phyloP scores from a whole-genome alignment of 2,888 invertebrate genomes.

The Camponotus fellah region DNA sequence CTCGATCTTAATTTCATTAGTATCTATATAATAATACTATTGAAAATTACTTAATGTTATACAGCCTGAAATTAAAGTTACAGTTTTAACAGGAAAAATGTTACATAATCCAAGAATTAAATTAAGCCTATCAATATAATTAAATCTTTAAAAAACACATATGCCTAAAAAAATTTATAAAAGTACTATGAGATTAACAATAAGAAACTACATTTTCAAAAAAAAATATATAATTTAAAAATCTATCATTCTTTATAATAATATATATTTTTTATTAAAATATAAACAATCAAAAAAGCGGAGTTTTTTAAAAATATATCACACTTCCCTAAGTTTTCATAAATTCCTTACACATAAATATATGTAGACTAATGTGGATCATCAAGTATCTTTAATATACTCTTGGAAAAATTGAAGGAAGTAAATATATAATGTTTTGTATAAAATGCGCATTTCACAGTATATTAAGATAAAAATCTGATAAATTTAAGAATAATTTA shows the following conservation, averaged over 20 bases:
- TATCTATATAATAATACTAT: background rate
- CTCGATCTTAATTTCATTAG: constrained; percentile 22
- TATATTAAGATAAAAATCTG: background rate
- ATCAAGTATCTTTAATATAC: background rate
- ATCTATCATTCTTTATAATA: background rate
- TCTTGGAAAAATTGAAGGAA: background rate
- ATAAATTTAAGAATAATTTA: background rate
- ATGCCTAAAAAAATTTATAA: background rate
- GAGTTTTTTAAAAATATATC: background rate
- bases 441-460: background rate
- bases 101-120: background rate
- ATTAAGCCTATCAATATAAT: background rate
- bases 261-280: background rate
- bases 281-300: background rate
- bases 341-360: background rate
- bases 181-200: background rate
- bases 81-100: background rate
- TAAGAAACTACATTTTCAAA: background rate
- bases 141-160: constrained; percentile 15
- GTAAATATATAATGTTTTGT: background rate
- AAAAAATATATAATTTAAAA: background rate
- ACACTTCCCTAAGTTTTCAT: background rate
- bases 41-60: background rate
- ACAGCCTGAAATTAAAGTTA: background rate
- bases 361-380: background rate